These are phyloP conservation scores for Tragulus kanchil DNA, from an alignment of 2,113 vertebrate species.

Conservation along the genomic window DNA sequence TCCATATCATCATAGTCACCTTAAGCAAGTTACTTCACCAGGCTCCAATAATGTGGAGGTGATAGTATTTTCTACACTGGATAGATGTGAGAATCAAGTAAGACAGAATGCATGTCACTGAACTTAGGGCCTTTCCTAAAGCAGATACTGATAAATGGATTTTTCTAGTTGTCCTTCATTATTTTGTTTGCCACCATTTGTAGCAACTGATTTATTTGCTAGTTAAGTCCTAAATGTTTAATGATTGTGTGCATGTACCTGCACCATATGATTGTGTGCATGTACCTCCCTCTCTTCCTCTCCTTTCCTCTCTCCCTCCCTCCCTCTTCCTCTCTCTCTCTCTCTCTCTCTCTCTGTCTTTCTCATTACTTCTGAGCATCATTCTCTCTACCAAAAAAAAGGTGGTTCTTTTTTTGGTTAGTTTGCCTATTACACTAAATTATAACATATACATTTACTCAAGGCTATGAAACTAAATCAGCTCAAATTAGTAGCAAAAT, in stretches of 20 bases:
- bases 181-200: not conserved
- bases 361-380: not conserved
- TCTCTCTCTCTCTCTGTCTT: not conserved
- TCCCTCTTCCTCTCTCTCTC: no score
- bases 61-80: not conserved
- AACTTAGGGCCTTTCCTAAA: not conserved
- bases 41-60: not conserved
- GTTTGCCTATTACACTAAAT: not conserved
- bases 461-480: not conserved
- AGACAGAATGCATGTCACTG: not conserved
- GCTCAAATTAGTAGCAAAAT: conserved; percentile 18
- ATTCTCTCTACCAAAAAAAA: not conserved
- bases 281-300: no score
- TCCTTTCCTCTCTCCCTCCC: not conserved
- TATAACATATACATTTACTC: not conserved
- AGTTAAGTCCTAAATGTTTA: not conserved
- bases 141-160: not conserved
- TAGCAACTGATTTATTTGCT: not conserved
- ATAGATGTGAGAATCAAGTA: not conserved
- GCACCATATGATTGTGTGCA: not conserved
- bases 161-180: not conserved
- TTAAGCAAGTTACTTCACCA: not conserved
- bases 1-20: not conserved
- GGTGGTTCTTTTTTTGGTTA: not conserved
- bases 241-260: not conserved